A percentile compares a stretch with the other conserved stretches of the same genome.
phyloP scores from a whole-genome alignment of 2,888 invertebrate species.

The Tetheella fluctuosa region DNA sequence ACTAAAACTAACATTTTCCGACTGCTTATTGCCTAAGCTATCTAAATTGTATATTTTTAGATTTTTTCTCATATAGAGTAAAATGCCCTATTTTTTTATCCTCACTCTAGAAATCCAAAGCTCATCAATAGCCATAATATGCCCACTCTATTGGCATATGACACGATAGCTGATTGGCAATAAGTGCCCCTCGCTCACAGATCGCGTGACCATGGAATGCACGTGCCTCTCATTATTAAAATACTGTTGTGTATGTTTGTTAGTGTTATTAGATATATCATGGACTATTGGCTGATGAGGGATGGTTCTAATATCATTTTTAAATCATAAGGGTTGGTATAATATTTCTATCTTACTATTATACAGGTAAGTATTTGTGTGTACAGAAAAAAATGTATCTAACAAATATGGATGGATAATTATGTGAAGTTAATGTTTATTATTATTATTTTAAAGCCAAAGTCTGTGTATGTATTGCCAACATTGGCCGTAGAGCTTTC shows the following conservation, averaged over 20 bases:
- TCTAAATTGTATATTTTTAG: too few relatives aligned
- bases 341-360: too few relatives aligned
- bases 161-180: conserved; percentile 22
- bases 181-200: conserved; percentile 15
- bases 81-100: background rate
- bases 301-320: background rate
- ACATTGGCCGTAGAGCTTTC: too few relatives aligned
- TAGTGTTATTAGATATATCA: background rate
- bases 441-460: too few relatives aligned
- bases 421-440: too few relatives aligned
- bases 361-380: too few relatives aligned
- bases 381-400: too few relatives aligned
- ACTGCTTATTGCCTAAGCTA: too few relatives aligned
- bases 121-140: conserved; percentile 17
- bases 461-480: too few relatives aligned
- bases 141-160: conserved; percentile 15
- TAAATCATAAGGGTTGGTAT: background rate
- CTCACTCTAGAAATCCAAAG: conserved; percentile 15
- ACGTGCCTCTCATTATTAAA: conserved; percentile 33
- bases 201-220: conserved; percentile 34
- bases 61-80: too few relatives aligned
- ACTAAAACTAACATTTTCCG: too few relatives aligned
- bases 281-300: background rate
- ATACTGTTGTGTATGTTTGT: conserved; percentile 11
- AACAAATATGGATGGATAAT: too few relatives aligned